Base-by-base conservation (phyloP, 2,888 invertebrate species). In the Nasonovia ribisnigri region DNA sequence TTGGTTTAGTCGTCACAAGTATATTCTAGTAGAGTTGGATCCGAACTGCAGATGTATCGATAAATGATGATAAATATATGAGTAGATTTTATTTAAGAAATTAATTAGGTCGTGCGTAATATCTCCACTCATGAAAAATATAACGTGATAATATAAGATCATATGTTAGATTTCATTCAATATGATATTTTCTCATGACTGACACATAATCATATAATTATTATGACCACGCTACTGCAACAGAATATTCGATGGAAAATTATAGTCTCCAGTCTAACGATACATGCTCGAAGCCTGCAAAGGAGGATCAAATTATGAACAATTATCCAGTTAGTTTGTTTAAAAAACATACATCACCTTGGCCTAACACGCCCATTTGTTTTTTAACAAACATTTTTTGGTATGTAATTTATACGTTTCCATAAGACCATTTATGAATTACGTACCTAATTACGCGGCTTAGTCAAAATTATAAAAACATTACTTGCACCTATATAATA, bases 271-370 rank as follows among this genome's bases (percentile, higher is more conserved):
- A 8, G n/a, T 16, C 36, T 77, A 36, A 77, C 20, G 6, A 77
- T 36, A 77, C 36, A 36, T 8, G 20, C 8, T 77, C 36, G 36
- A 77, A 77, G 20, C 36, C 36, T 36, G 20, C 77, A 77, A 77
- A 77, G 77, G 36, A 77, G 77, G 77, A 77, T 77, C 77, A 77
- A 77, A 77, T 77, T 77, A 77, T 77, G 77, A 77, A 77, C 77
- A 77, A 77, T 77, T 77, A 77, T 77, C 36, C 20, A 36, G 77
- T 77, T 77, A 77, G 77, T 77, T 77, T 77, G 77, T 77, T 77
- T 77, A 77, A 42, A 36, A 77, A 36, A 77, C 77, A 77, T 77
- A 77, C 77, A 77, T 77, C 77, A 77, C 77, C 36, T 77, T 8
- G 36, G 26, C 36, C 36, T 20, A 77, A 36, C 77, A 77, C 77